A percentile compares a stretch with the other conserved stretches of the same genome.
These are phyloP conservation scores for Alitta virens DNA, from an alignment of 2,888 invertebrate genomes.

Conservation along the genomic window DNA sequence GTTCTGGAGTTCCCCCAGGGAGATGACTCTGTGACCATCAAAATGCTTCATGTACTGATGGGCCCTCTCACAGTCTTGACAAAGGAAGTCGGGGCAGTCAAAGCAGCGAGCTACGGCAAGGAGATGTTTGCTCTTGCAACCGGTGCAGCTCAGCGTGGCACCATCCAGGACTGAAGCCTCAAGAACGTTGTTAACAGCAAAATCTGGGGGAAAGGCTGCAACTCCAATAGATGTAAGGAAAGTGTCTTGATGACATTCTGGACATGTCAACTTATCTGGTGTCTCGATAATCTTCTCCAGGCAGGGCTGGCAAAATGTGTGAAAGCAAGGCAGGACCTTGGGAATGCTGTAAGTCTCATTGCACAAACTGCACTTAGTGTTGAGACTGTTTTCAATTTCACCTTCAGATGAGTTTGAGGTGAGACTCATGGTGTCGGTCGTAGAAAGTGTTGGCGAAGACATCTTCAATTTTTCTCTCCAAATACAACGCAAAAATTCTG, in stretches of 20 bases:
- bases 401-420: conserved; percentile 50
- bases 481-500: no score
- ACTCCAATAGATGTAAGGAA: conserved; percentile 60
- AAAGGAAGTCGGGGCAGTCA: conserved; percentile 93
- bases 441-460: conserved; percentile 48
- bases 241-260: conserved; percentile 62
- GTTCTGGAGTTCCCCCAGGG: conserved; percentile 61
- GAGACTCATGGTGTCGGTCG: conserved; percentile 44
- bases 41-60: conserved; percentile 99
- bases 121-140: conserved; percentile 92
- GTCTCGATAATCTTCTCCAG: conserved; percentile 66
- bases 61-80: conserved; percentile 96
- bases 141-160: conserved; percentile 71
- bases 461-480: conserved; percentile 2
- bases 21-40: conserved; percentile 84
- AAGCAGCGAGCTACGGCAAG: conserved; percentile 94
- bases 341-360: conserved; percentile 66
- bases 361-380: conserved; percentile 68
- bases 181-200: conserved; percentile 61
- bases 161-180: conserved; percentile 52
- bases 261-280: conserved; percentile 74
- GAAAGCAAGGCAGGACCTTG: conserved; percentile 59
- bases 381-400: conserved; percentile 38
- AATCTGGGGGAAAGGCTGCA: conserved; percentile 69
- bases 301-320: conserved; percentile 81